Percentiles rank a stretch among this genome's conserved stretches.
Conservation (phyloP, 2,797 vertebrate genomes). For the Hypotaenidia philippensis region DNA sequence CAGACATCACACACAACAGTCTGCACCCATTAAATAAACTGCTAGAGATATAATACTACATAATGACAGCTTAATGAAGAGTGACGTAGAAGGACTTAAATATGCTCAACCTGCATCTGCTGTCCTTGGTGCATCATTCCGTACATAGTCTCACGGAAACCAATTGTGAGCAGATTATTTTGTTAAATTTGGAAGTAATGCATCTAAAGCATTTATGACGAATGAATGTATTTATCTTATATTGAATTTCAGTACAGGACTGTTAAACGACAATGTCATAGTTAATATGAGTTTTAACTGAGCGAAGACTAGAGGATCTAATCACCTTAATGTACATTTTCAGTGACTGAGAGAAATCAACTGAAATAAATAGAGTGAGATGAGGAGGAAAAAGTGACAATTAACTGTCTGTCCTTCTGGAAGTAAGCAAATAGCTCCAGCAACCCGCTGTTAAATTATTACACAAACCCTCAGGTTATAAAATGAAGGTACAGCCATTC, state of each 20-base stretch:
- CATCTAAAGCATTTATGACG: neutral
- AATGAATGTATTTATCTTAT: neutral
- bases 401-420: neutral
- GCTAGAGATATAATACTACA: neutral
- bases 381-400: neutral
- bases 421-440: neutral
- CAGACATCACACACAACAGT: neutral
- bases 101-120: neutral
- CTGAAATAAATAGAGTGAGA: neutral
- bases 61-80: neutral
- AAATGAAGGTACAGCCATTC: constrained; percentile 11
- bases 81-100: neutral
- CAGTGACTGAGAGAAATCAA: neutral
- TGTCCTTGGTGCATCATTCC: neutral
- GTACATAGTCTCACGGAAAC: neutral
- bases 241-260: neutral
- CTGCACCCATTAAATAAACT: neutral
- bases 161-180: neutral
- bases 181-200: neutral
- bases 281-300: neutral
- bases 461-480: neutral
- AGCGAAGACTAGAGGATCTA: neutral
- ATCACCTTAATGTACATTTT: neutral
- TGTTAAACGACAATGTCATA: neutral
- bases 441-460: constrained; percentile 16